These are phyloP conservation scores for Peromyscus attwateri DNA, from an alignment of 2,797 vertebrate genomes.

Conservation along the genomic window DNA sequence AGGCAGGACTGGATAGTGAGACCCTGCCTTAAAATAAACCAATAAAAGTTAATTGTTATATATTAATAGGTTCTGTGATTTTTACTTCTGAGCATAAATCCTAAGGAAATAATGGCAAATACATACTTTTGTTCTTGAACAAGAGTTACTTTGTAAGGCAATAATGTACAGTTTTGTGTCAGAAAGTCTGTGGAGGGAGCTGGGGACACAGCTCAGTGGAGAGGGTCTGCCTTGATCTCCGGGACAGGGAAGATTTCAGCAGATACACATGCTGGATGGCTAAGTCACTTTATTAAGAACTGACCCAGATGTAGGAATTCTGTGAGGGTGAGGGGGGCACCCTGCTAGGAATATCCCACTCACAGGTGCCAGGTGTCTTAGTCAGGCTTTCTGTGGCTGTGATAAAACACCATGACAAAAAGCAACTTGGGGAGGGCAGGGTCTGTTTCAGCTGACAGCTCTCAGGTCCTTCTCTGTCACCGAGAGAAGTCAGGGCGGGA, in stretches of 20 bases:
- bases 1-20: not conserved
- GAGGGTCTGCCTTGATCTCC: not conserved
- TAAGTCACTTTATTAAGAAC: not conserved
- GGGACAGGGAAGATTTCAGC: not conserved
- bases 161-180: conserved; percentile 34
- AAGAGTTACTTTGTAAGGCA: conserved; percentile 41
- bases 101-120: conserved; percentile 36
- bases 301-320: conserved; percentile 5
- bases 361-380: not conserved
- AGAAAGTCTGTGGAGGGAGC: not conserved
- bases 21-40: not conserved
- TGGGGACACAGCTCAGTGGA: conserved; percentile 12
- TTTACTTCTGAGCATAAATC: conserved; percentile 44
- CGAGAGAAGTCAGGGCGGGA: not conserved
- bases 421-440: not conserved
- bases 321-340: not conserved
- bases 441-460: not conserved
- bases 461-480: too few species aligned
- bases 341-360: not conserved
- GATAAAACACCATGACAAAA: not conserved
- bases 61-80: conserved; percentile 43
- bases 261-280: not conserved
- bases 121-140: conserved; percentile 58
- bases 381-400: not conserved
- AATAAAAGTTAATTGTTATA: not conserved